Evolutionary conservation across 2,113 vertebrate genomes (phyloP).

Genomic region (Phalacrocorax pelagicus): DNA sequence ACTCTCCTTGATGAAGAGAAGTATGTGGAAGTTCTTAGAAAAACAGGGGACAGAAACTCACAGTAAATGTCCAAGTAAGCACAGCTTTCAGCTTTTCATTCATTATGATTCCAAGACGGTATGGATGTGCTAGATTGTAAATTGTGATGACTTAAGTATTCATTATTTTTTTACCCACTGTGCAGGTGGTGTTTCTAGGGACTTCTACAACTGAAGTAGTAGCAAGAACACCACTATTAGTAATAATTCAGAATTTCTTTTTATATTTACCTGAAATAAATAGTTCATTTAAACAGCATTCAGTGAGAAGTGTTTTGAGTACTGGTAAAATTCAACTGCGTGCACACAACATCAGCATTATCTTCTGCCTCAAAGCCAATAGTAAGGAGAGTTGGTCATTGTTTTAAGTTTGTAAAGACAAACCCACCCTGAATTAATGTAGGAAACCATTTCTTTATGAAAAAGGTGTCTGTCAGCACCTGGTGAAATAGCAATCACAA

Average conservation of each 20-base stretch:
- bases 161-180: background rate
- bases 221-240: background rate
- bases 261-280: background rate
- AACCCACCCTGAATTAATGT: background rate
- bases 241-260: background rate
- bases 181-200: background rate
- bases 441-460: background rate
- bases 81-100: background rate
- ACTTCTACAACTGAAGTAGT: background rate
- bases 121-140: background rate
- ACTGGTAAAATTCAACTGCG: background rate
- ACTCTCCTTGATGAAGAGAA: background rate
- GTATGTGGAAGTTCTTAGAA: background rate
- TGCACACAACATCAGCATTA: fast-evolving
- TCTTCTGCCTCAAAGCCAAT: background rate
- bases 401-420: background rate
- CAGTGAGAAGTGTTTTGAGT: background rate
- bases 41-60: background rate
- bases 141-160: background rate
- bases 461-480: background rate
- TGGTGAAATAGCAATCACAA: background rate
- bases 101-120: background rate
- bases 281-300: background rate
- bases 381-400: background rate
- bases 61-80: background rate